A percentile compares a stretch with the other conserved stretches of the same genome.
phyloP scores from a whole-genome alignment of 2,797 vertebrate species.

The Cynopterus sphinx region DNA sequence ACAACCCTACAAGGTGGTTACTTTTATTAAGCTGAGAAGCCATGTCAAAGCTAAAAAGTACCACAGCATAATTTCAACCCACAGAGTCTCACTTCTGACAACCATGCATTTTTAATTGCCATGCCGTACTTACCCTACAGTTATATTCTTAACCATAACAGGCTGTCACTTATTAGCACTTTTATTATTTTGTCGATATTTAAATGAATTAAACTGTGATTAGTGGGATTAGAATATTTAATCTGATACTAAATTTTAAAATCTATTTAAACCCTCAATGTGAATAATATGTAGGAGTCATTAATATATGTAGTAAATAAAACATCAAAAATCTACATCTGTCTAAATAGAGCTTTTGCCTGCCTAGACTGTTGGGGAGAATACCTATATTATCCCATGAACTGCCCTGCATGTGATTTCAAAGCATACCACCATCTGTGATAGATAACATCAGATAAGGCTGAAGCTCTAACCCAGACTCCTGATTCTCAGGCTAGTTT shows the following conservation, averaged over 20 bases:
- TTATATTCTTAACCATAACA: background rate
- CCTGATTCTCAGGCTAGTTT: background rate
- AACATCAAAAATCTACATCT: background rate
- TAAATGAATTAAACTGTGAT: slow-evolving; percentile 39
- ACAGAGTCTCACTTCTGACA: background rate
- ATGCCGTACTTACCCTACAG: background rate
- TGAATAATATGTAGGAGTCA: slow-evolving; percentile 23
- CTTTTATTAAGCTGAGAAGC: background rate
- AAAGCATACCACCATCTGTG: background rate
- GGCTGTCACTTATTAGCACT: background rate
- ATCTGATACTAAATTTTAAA: background rate
- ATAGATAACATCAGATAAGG: background rate
- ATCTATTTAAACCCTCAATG: background rate
- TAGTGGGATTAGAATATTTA: slow-evolving; percentile 43
- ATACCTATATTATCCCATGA: background rate
- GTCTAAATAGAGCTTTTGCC: background rate
- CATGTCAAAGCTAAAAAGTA: background rate
- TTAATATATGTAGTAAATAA: background rate
- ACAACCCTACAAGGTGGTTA: background rate
- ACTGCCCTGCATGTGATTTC: background rate
- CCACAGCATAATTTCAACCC: background rate
- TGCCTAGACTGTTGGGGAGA: background rate
- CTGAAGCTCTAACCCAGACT: background rate
- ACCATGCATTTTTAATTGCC: background rate
- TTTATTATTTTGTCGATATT: background rate